Percentiles rank a stretch among this genome's conserved stretches.
Evolutionary conservation across 2,888 invertebrate genomes (phyloP).

Genomic region (Elgonia sp.): DNA sequence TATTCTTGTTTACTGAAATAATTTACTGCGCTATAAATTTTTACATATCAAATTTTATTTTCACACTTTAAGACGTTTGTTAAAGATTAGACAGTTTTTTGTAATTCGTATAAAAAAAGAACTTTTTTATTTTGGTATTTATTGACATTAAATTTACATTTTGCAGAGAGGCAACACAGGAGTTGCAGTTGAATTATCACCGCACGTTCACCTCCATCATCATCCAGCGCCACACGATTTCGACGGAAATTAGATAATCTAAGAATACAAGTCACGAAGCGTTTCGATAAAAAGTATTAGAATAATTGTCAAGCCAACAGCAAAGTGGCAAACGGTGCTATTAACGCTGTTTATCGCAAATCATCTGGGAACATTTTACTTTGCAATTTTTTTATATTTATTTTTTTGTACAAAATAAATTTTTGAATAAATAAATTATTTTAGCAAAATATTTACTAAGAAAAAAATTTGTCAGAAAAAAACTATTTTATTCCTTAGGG

Average conservation of each 20-base stretch:
- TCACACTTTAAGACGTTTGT: too few species aligned
- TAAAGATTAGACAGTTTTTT: too few species aligned
- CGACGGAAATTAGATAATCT: slow-evolving; percentile 82
- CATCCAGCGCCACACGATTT: slow-evolving; percentile 83
- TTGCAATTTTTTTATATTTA: slow-evolving; percentile 7
- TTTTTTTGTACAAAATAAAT: background rate
- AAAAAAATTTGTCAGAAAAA: too few species aligned
- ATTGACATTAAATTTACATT: too few species aligned
- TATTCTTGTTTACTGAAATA: too few species aligned
- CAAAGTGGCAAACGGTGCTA: slow-evolving; percentile 60
- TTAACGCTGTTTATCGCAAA: slow-evolving; percentile 51
- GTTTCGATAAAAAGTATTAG: slow-evolving; percentile 49
- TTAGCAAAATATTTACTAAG: too few species aligned
- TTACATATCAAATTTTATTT: too few species aligned
- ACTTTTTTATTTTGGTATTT: too few species aligned
- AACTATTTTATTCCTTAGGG: too few species aligned
- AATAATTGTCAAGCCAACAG: slow-evolving; percentile 38
- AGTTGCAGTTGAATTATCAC: slow-evolving; percentile 87
- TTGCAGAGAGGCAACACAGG: slow-evolving; percentile 87
- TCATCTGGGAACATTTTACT: slow-evolving; percentile 21
- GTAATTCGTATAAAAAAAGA: too few species aligned
- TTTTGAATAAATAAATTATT: too few species aligned
- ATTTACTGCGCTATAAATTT: too few species aligned
- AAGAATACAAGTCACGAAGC: slow-evolving; percentile 46
- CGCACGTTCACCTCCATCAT: slow-evolving; percentile 87